Percentiles rank a stretch among this genome's conserved stretches.
Conservation (phyloP, 2,797 vertebrate species). For the Leptatherina wallacei region DNA sequence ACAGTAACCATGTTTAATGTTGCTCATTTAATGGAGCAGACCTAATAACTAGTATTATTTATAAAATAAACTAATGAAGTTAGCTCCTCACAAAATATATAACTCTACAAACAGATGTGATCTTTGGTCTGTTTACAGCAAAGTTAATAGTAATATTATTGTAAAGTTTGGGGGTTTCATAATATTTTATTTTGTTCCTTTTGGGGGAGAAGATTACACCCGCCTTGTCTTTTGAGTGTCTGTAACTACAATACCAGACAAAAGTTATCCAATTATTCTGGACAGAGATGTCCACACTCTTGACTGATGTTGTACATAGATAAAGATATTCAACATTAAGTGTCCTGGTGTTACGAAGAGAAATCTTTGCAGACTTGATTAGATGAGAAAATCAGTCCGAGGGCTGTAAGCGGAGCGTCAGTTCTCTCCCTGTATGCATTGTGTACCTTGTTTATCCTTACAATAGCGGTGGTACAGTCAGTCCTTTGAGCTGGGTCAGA, state of each 20-base stretch:
- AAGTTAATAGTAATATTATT: constrained; percentile 4
- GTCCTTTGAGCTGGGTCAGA: constrained; percentile 68
- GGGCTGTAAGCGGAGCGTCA: constrained; percentile 44
- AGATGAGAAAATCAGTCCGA: constrained; percentile 41
- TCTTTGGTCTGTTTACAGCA: constrained; percentile 19
- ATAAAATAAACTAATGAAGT: constrained; percentile 29
- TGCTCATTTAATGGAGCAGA: constrained; percentile 1
- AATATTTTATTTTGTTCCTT: neutral
- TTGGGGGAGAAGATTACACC: neutral
- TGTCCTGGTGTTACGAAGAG: constrained; percentile 19
- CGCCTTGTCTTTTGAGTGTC: constrained; percentile 1
- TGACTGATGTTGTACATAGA: neutral
- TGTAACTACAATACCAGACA: neutral
- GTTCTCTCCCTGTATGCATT: constrained; percentile 27
- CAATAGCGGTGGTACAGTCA: constrained; percentile 38
- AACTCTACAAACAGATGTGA: neutral
- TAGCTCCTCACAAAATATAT: neutral
- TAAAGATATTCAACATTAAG: constrained; percentile 26
- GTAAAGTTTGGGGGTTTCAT: neutral
- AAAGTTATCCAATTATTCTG: constrained; percentile 4
- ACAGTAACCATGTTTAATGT: neutral
- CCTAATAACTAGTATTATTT: constrained; percentile 4
- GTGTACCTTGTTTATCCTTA: constrained; percentile 24
- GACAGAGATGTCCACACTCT: neutral
- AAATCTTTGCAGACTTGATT: constrained; percentile 46